A percentile compares a stretch with the other conserved stretches of the same genome.
Evolutionary conservation across 2,797 vertebrate genomes (phyloP).

Genomic region (Darevskia nairensis): DNA sequence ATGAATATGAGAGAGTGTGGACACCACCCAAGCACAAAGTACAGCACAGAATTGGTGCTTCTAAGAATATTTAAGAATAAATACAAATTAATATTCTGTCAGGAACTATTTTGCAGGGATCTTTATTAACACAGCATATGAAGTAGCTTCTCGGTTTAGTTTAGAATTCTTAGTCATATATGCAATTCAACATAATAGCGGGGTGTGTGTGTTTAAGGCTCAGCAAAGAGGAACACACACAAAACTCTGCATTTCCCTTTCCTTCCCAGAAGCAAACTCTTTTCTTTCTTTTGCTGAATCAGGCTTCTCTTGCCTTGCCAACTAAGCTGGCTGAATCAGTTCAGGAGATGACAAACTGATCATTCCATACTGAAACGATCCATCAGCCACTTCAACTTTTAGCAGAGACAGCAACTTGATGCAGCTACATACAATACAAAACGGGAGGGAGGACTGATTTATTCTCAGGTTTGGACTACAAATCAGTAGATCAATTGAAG

Average conservation of each 20-base stretch:
- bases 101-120: neutral
- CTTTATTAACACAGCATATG: neutral
- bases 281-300: slow-evolving; percentile 48
- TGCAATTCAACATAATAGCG: neutral
- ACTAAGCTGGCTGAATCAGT: slow-evolving; percentile 34
- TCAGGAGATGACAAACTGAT: slow-evolving; percentile 50
- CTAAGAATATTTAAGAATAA: neutral
- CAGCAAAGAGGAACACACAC: neutral
- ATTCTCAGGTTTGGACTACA: slow-evolving; percentile 38
- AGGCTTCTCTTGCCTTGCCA: slow-evolving; percentile 37
- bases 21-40: too few relatives aligned
- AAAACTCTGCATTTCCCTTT: neutral
- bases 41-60: too few relatives aligned
- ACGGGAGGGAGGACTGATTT: slow-evolving; percentile 26
- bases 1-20: too few relatives aligned
- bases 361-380: slow-evolving; percentile 32
- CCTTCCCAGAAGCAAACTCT: slow-evolving; percentile 32
- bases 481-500: slow-evolving; percentile 19
- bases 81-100: neutral
- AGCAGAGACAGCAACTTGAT: slow-evolving; percentile 35
- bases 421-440: slow-evolving; percentile 29
- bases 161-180: neutral
- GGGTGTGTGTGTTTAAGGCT: neutral
- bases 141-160: neutral
- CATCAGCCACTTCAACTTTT: slow-evolving; percentile 31